Evolutionary conservation across 2,888 invertebrate species (phyloP), one percentile per base, ranked within the genome.

Genomic region (Monoplex corrugatus): DNA sequence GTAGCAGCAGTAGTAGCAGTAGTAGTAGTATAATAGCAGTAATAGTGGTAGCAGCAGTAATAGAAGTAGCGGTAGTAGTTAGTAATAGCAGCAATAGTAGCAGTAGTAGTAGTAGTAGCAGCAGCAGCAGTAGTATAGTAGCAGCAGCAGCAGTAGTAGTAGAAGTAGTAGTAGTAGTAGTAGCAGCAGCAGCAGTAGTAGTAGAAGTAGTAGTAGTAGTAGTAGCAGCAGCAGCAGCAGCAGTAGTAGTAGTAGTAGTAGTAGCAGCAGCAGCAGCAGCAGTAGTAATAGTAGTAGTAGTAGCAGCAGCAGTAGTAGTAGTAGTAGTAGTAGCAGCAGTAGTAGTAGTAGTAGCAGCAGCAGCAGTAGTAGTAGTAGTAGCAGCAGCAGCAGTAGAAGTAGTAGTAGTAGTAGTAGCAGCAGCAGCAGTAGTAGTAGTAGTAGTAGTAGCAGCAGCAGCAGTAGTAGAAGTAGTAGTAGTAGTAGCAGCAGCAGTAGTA

Each of bases 311-410:
- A 75, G 75, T 3, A 35, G 38, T 8, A 75, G 75, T 16, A 75
- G 38, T 8, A 75, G 68, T 68, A n/a, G 68, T 28, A 68, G 68
- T 68, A 68, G 16, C n/a, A 68, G 68, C 28, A 28, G 68, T 68
- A 68, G 68, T n/a, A 68, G 68, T 68, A 68, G 68, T 68, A n/a
- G 68, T 68, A n/a, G 68, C 28, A n/a, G 68, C 28, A n/a, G 68
- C 28, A 68, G 38, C 38, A 75, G 75, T 75, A 75, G 75, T 3
- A 38, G 75, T 16, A 75, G 75, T 19, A 75, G 75, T 3, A 16
- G 75, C 35, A 38, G 75, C 35, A 38, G 75, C 35, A 38, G 75
- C 35, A 38, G 75, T 3, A 75, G 75, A 16, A 75, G 75, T 35
- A 75, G 75, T 16, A 75, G 75, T 16, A 75, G 75, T 3, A 16